A percentile compares a stretch with the other conserved stretches of the same genome.
These are phyloP conservation scores for Salarias fasciatus DNA, from an alignment of 2,797 vertebrate genomes.

Conservation along the genomic window DNA sequence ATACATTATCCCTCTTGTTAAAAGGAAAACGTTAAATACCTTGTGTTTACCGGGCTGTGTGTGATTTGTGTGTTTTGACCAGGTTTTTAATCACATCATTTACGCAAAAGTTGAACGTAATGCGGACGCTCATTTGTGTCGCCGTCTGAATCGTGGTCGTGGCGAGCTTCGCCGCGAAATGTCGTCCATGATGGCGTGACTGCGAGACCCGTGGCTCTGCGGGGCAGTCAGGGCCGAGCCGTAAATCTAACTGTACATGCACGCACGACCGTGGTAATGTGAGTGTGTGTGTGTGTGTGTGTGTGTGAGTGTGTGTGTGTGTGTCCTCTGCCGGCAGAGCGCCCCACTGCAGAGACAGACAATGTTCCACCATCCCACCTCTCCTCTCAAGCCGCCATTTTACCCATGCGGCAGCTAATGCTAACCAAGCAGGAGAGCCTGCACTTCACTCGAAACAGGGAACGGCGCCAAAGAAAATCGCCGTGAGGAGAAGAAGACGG, in stretches of 20 bases:
- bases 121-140: constrained; percentile 29
- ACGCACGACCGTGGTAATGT: constrained; percentile 44
- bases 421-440: constrained; percentile 48
- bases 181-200: constrained; percentile 63
- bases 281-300: constrained; percentile 16
- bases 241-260: constrained; percentile 60
- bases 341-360: constrained; percentile 70
- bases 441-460: not conserved
- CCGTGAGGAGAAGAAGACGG: not conserved
- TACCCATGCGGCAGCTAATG: constrained; percentile 58
- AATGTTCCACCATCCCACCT: constrained; percentile 71
- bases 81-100: constrained; percentile 47
- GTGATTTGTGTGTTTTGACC: constrained; percentile 59
- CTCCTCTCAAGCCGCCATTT: constrained; percentile 77
- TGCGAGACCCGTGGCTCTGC: constrained; percentile 53
- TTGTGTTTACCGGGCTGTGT: constrained; percentile 54
- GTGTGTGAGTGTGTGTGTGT: constrained; percentile 24
- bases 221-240: constrained; percentile 65
- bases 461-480: not conserved
- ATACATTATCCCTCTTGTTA: not conserved
- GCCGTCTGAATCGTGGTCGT: constrained; percentile 48
- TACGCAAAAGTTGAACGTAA: constrained; percentile 1
- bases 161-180: constrained; percentile 71
- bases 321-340: constrained; percentile 54
- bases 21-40: too few species aligned